Evolutionary conservation across 2,888 invertebrate species (phyloP).

Genomic region (Epinotia ramella): DNA sequence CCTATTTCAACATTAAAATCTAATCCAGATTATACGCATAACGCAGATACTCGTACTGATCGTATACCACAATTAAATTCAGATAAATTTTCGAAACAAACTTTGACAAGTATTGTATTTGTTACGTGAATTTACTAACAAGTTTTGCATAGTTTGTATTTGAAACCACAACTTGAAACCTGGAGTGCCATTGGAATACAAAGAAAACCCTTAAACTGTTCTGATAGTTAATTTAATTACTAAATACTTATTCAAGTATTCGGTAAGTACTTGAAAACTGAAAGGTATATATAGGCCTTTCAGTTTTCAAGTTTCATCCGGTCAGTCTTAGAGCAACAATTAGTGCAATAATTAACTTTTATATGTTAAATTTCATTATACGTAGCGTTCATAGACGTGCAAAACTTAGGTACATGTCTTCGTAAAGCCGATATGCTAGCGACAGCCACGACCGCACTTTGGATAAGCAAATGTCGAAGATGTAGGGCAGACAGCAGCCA

Average conservation of each 20-base stretch:
- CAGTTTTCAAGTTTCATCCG: background rate
- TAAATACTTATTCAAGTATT: background rate
- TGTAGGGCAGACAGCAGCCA: too few species aligned
- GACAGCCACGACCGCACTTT: too few species aligned
- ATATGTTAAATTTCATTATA: too few species aligned
- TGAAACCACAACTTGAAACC: background rate
- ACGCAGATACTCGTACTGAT: too few species aligned
- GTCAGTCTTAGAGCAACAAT: background rate
- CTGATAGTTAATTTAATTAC: background rate
- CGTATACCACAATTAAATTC: background rate
- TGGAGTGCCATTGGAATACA: background rate
- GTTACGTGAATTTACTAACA: background rate
- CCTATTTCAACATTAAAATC: too few species aligned
- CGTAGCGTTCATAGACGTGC: too few species aligned
- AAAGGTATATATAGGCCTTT: too few species aligned
- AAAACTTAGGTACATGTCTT: too few species aligned
- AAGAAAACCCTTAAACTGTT: background rate
- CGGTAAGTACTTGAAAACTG: background rate
- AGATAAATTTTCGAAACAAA: background rate
- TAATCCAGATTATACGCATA: too few species aligned
- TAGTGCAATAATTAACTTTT: background rate
- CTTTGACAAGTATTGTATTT: background rate
- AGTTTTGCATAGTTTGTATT: background rate
- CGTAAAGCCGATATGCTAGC: too few species aligned
- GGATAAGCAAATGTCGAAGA: too few species aligned